Conservation (phyloP, 2,888 invertebrate genomes). For the Sicus ferrugineus region DNA sequence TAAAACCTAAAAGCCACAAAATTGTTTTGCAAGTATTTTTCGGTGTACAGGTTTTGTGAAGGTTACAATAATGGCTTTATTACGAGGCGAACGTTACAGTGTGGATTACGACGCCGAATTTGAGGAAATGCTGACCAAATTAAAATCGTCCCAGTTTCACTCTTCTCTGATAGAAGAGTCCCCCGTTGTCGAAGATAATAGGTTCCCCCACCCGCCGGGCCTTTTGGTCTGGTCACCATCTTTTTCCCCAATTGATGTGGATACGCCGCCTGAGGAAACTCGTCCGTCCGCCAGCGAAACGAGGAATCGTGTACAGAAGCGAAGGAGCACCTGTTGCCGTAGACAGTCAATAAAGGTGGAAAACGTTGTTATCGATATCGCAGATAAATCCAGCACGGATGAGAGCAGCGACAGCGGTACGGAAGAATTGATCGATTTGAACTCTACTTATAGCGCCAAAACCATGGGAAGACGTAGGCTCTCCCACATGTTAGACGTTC, state of each 20-base stretch:
- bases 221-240: background rate
- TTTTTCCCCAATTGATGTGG: background rate
- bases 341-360: constrained; percentile 1
- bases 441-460: constrained; percentile 25
- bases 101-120: constrained; percentile 20
- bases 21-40: background rate
- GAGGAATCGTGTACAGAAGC: background rate
- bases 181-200: background rate
- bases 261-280: background rate
- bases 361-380: constrained; percentile 13
- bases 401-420: constrained; percentile 3
- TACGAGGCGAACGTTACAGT: background rate
- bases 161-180: background rate
- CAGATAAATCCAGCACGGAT: background rate
- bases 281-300: background rate
- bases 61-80: background rate
- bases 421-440: constrained; percentile 24
- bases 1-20: background rate
- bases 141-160: constrained; percentile 3
- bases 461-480: constrained; percentile 15
- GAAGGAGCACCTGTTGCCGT: too few species aligned
- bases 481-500: constrained; percentile 23
- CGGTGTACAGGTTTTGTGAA: background rate
- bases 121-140: constrained; percentile 16
- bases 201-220: background rate